Base-by-base conservation (phyloP, 2,113 vertebrate species). In the Mastomys coucha region DNA sequence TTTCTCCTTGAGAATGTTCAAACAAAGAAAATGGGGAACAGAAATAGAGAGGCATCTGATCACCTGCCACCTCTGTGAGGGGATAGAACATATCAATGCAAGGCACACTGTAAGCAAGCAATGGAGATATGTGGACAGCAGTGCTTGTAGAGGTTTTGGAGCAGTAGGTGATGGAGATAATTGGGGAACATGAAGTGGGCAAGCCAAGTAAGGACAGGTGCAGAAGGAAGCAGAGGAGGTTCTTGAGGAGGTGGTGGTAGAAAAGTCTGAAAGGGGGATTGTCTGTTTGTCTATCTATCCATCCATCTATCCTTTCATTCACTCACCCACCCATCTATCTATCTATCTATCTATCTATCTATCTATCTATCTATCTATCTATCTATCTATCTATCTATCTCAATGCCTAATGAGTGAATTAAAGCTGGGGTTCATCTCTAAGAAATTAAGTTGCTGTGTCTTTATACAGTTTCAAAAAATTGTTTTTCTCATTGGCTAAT, bases 401-500 rank as follows among this genome's bases (percentile, higher is more conserved):
- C 9, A 33, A 36, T 22, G 4, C 42, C 1, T 2, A 80, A 24
- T 26, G 12, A 60, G 42, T 63, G 0, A 33, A 28, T 42, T 39
- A 89, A 76, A 28, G 65, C 26, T 33, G 13, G 9, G 69, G 39
- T 0, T 39, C 77, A 94, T 42, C 65, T 60, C 51, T 63, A 20
- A 63, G 77, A 96, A 95, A 94, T 87, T 95, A 67, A 75, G 88
- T 70, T 84, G 16, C 20, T 26, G 2, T 94, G 26, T 94, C 26
- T 93, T 89, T n/a, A 60, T 63, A 88, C 4, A 19, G 0, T 51
- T 1, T 63, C 26, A 73, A 45, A 87, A 87, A 69, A 1, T 90
- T 95, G 67, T 58, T 67, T 20, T 63, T 10, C 19, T 87, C 69
- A 78, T 89, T 67, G 45, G 49, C n/a, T 96, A 94, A 78, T 78